Evolutionary conservation across 2,113 vertebrate species (phyloP).

Genomic region (Sturnus vulgaris): DNA sequence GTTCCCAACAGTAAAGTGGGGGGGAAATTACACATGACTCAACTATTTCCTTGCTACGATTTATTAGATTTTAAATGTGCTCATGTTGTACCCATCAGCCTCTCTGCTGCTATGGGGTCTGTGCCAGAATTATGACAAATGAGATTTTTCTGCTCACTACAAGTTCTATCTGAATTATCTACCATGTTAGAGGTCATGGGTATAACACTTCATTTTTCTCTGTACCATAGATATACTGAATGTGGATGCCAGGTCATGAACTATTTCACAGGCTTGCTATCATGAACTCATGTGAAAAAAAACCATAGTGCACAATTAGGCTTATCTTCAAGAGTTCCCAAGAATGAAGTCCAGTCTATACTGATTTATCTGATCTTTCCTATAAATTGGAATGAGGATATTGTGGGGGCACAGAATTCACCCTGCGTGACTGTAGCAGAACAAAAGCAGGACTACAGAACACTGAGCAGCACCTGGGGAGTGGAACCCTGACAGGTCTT

Average conservation of each 20-base stretch:
- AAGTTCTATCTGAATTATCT: slow-evolving; percentile 61
- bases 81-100: slow-evolving; percentile 40
- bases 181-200: slow-evolving; percentile 54
- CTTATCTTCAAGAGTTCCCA: slow-evolving; percentile 44
- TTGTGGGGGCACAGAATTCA: not conserved
- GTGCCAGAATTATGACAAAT: slow-evolving; percentile 55
- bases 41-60: slow-evolving; percentile 51
- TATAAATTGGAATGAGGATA: not conserved
- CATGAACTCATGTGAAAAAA: slow-evolving; percentile 19
- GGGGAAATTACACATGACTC: slow-evolving; percentile 3
- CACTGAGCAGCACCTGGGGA: accelerated
- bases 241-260: slow-evolving; percentile 24
- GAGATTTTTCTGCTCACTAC: slow-evolving; percentile 35
- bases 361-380: slow-evolving; percentile 39
- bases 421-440: not conserved
- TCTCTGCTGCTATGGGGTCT: slow-evolving; percentile 13
- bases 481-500: not conserved
- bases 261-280: slow-evolving; percentile 41
- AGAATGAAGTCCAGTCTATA: slow-evolving; percentile 9
- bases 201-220: slow-evolving; percentile 64
- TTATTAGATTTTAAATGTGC: slow-evolving; percentile 48
- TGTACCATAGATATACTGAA: not conserved
- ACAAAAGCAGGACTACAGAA: not conserved
- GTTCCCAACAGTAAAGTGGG: not conserved
- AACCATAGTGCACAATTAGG: not conserved